Base-by-base conservation (phyloP, 2,888 invertebrate genomes). In the Drosophila histrio region DNA sequence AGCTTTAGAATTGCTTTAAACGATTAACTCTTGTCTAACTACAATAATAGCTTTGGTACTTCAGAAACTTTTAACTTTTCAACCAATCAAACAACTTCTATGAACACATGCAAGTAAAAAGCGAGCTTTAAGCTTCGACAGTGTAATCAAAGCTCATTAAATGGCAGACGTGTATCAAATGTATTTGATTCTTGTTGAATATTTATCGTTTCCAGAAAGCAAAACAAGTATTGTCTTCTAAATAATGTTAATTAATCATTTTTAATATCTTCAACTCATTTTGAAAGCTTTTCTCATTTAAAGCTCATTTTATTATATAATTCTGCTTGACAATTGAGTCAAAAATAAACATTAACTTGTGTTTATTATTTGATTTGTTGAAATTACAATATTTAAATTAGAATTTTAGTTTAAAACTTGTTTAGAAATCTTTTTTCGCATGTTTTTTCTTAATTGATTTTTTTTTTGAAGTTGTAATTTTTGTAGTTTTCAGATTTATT, bases 381-480 rank as follows among this genome's bases (percentile, higher is more conserved):
- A 73, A 72, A 72, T 47, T 53, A 43, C 7, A 59, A 53, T 47
- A 56, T 43, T 57, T 66, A 30, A 22, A 47, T 46, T 8, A n/a
- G 26, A 24, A 26, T 15, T 44, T 28, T 26, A 19, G 24, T 15
- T 34, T 36, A 11, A 17, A 5, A 17, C 36, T 43, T 34, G 34
- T 39, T 39, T 11, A 7, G n/a, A 38, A 24, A 36, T 52, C 17
- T 47, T 47, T 52, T 59, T 11, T 22, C n/a, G n/a, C n/a, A n/a
- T n/a, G n/a, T n/a, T n/a, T n/a, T 60, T 66, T 66, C 26, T 59
- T 61, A 61, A 73, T 72, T 68, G 57, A 72, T 74, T 72, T 68
- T 9, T 4, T 32, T 47, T 60, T 43, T 57, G 60, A 30, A 22
- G 46, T 46, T 8, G 9, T 21, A 24, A 26, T 15, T 44, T 28